Percentiles rank a stretch among this genome's conserved stretches.
These are phyloP conservation scores for Vultur gryphus DNA, from an alignment of 2,797 vertebrate genomes.

Conservation along the genomic window DNA sequence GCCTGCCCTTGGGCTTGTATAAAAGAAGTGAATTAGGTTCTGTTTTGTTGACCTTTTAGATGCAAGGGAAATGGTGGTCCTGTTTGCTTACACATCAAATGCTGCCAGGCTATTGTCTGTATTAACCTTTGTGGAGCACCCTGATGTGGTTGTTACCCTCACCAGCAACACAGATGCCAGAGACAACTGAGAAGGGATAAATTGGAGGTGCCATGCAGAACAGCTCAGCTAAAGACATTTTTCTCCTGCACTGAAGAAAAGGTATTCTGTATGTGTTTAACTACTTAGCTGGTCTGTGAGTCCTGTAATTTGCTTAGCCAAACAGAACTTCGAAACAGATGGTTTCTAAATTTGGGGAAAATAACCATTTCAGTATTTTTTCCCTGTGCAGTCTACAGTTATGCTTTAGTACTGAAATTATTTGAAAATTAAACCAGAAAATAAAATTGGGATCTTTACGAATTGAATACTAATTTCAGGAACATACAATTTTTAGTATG, in stretches of 20 bases:
- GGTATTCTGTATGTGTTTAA: not conserved
- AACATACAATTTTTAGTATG: not conserved
- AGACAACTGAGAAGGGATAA: not conserved
- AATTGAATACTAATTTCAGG: constrained; percentile 14
- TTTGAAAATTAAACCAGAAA: constrained; percentile 43
- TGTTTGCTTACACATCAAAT: not conserved
- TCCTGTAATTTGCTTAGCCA: constrained; percentile 43
- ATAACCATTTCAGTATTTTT: constrained; percentile 35
- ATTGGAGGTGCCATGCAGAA: not conserved
- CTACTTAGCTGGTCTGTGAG: not conserved
- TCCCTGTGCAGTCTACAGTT: constrained; percentile 4
- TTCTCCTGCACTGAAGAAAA: not conserved
- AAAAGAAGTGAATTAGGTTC: not conserved
- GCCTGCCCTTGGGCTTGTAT: not conserved
- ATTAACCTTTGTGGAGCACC: constrained; percentile 30
- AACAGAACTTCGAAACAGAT: constrained; percentile 54
- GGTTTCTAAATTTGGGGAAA: constrained; percentile 53
- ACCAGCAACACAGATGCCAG: not conserved
- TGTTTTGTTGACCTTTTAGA: constrained; percentile 20
- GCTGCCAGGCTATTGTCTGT: not conserved
- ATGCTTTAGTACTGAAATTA: constrained; percentile 19
- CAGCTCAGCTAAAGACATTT: not conserved
- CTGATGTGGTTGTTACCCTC: not conserved
- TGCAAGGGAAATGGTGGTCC: not conserved
- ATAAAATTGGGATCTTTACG: constrained; percentile 2